Percentiles rank a stretch among this genome's conserved stretches.
Evolutionary conservation across 2,113 vertebrate species (phyloP).

Genomic region (Psittacula cyanocephala): DNA sequence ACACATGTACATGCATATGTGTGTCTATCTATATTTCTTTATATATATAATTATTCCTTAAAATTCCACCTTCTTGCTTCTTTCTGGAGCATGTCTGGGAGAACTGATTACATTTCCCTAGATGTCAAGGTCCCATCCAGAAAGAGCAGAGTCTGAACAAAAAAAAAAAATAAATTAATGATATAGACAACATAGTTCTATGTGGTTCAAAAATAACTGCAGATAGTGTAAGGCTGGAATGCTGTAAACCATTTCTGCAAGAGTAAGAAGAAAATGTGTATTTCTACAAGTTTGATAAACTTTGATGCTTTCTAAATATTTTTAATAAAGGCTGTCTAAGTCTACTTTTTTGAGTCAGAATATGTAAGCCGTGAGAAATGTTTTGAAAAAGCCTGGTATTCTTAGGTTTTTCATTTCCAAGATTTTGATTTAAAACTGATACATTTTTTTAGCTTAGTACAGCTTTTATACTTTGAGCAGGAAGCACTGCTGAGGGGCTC

Average conservation of each 20-base stretch:
- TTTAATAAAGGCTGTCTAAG: not conserved
- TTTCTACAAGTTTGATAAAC: not conserved
- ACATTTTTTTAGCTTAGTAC: not conserved
- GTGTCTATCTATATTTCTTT: not conserved
- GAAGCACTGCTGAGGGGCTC: too few relatives aligned
- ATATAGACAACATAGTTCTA: too few relatives aligned
- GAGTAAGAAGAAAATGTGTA: not conserved
- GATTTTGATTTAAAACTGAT: not conserved
- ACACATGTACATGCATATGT: not conserved
- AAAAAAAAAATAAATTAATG: too few relatives aligned
- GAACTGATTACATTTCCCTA: not conserved
- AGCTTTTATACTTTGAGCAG: not conserved
- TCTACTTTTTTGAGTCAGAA: not conserved
- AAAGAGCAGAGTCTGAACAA: not conserved
- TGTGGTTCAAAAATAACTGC: not conserved
- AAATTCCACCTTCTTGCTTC: not conserved
- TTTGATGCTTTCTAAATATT: not conserved
- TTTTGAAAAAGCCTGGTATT: not conserved
- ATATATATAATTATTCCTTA: not conserved
- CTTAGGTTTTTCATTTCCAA: not conserved
- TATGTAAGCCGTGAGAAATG: not conserved
- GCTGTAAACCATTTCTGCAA: not conserved
- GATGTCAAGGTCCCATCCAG: not conserved
- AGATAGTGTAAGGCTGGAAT: not conserved
- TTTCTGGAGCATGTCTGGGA: not conserved